Conservation (phyloP, 2,113 vertebrate species). For the Hystrix brachyura region DNA sequence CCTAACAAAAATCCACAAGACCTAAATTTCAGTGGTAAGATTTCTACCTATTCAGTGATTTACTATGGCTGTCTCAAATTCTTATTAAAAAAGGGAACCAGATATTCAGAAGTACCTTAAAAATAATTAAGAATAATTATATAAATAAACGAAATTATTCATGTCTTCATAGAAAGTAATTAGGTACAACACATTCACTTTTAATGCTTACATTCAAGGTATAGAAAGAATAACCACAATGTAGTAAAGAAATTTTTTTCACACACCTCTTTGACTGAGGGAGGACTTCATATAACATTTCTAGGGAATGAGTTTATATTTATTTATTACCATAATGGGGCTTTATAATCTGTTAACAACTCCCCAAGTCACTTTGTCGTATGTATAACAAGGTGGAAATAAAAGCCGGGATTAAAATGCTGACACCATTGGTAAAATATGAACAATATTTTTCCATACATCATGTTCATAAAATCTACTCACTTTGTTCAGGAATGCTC, state of each 20-base stretch:
- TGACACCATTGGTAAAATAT: not conserved
- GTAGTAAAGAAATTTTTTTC: not conserved
- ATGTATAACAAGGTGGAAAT: not conserved
- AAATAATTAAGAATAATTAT: slow-evolving; percentile 22
- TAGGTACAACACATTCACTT: not conserved
- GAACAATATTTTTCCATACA: slow-evolving; percentile 1
- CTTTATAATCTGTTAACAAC: slow-evolving; percentile 8
- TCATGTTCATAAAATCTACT: not conserved
- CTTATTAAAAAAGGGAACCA: slow-evolving; percentile 26
- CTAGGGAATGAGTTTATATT: not conserved
- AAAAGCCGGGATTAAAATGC: not conserved
- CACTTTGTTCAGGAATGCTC: slow-evolving; percentile 52
- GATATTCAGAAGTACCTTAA: not conserved
- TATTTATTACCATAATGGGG: not conserved
- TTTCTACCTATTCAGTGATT: slow-evolving; percentile 30
- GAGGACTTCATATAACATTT: not conserved
- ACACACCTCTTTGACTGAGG: not conserved
- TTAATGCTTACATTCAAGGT: slow-evolving; percentile 12
- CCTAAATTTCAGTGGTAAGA: not conserved
- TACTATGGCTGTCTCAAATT: not conserved
- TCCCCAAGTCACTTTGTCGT: slow-evolving; percentile 22
- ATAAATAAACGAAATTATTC: not conserved
- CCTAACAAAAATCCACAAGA: not conserved
- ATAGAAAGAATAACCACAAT: not conserved
- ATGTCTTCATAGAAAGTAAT: slow-evolving; percentile 12